Evolutionary conservation across 1,140 invertebrate genomes (phyloP), one percentile per base, ranked within the genome.

Genomic region (Hypsibius dujardini): DNA sequence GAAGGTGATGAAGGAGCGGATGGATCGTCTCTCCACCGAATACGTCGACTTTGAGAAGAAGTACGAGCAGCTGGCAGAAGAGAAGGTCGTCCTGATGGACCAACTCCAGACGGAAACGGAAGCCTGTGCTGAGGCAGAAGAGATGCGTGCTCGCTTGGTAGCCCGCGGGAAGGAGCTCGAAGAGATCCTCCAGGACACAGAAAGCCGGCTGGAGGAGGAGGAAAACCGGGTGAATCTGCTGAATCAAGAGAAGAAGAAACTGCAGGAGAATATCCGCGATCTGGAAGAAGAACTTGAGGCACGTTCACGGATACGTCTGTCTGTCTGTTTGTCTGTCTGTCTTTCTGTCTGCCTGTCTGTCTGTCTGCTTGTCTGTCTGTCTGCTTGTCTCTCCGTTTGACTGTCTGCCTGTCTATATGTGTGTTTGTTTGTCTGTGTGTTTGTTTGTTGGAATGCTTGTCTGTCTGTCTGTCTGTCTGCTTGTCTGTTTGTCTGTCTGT

Each of bases 81-180:
- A 98, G 79, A 97, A 98, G 79, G 89, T 87, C 15, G 87, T 91
- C 74, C 80, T 98, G 1, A 88, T 90, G 42, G 93, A 98, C 78
- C 95, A 98, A 77, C 79, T 98, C 46, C 86, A 92, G 81, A 90
- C 90, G 1, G 92, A 95, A 81, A 87, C 92, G 2, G 95, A 98
- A 79, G 80, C 97, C 3, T 95, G 92, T 79, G 92, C 93, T 1
- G 95, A 98, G 81, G 92, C 93, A 1, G 95, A 98, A 78, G 95
- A 98, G 78, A 88, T 88, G 80, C 82, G 91, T 1, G 87, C 88
- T 0, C 83, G 90, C 72, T 82, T 93, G 1, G 86, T 87, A 1
- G 87, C 88, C 0, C 83, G 92, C 2, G 95, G 95, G 78, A 88
- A 92, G 79, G 95, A 98, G 80, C 79, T 98, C 42, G 95, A 98